Evolutionary conservation across 2,888 invertebrate species (phyloP).

Genomic region (Ceriagrion tenellum): DNA sequence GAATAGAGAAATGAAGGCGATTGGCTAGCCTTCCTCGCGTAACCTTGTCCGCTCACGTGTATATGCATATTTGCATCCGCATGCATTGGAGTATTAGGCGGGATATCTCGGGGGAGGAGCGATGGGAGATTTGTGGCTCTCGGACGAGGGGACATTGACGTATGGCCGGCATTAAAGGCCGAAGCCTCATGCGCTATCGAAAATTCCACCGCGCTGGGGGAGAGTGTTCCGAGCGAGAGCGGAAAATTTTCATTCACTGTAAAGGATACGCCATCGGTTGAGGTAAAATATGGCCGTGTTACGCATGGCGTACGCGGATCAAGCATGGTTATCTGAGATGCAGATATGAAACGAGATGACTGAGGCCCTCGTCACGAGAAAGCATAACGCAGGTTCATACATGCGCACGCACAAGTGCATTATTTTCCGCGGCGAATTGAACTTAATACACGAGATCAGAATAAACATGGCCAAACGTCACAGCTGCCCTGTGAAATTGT

Average conservation of each 20-base stretch:
- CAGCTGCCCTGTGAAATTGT: neutral
- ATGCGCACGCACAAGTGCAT: neutral
- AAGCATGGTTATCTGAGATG: constrained; percentile 45
- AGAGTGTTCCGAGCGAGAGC: neutral
- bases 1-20: neutral
- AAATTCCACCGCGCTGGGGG: constrained; percentile 20
- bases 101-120: constrained; percentile 9
- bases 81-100: neutral
- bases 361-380: constrained; percentile 23
- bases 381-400: neutral
- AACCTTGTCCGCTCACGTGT: neutral
- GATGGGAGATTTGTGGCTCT: constrained; percentile 41
- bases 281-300: constrained; percentile 42
- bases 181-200: constrained; percentile 59
- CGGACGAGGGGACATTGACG: constrained; percentile 48
- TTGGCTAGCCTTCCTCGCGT: neutral
- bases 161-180: constrained; percentile 51
- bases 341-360: constrained; percentile 2
- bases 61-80: constrained; percentile 16
- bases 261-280: constrained; percentile 24
- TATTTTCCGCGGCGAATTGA: neutral
- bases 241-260: constrained; percentile 50
- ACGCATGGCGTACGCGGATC: constrained; percentile 37
- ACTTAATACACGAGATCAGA: neutral
- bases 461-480: neutral